phyloP scores from a whole-genome alignment of 2,797 vertebrate species.

The Hybognathus amarus region DNA sequence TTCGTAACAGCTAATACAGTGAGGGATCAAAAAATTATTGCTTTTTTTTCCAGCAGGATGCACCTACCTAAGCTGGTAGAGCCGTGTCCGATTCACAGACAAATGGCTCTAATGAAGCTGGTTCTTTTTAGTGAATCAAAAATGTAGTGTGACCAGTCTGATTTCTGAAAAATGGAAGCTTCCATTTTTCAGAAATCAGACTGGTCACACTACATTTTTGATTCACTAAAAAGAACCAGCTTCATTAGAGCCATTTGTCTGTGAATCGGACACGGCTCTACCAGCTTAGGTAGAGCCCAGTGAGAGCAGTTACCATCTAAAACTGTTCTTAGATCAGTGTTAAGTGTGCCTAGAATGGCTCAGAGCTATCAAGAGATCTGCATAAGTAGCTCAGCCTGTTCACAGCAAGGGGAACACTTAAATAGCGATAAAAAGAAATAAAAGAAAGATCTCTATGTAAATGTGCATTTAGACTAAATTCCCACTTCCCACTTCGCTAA shows the following conservation, averaged over 20 bases:
- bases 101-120: neutral
- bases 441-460: constrained; percentile 24
- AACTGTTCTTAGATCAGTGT: constrained; percentile 27
- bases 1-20: neutral
- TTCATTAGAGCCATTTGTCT: neutral
- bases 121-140: neutral
- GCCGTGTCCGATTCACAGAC: neutral
- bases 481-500: constrained; percentile 11
- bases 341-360: constrained; percentile 11
- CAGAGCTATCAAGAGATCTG: constrained; percentile 29
- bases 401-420: constrained; percentile 33
- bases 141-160: no score
- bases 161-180: neutral
- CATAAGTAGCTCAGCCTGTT: constrained; percentile 27
- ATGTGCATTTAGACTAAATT: constrained; percentile 35
- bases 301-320: constrained; percentile 25
- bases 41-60: neutral
- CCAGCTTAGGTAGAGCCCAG: neutral
- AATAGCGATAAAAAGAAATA: constrained; percentile 33
- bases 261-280: neutral
- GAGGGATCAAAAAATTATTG: neutral
- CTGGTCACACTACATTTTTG: no score
- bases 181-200: neutral
- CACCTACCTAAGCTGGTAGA: neutral
- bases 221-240: neutral